Base-by-base conservation (phyloP, 2,797 vertebrate genomes). In the Premnoplex brunnescens region DNA sequence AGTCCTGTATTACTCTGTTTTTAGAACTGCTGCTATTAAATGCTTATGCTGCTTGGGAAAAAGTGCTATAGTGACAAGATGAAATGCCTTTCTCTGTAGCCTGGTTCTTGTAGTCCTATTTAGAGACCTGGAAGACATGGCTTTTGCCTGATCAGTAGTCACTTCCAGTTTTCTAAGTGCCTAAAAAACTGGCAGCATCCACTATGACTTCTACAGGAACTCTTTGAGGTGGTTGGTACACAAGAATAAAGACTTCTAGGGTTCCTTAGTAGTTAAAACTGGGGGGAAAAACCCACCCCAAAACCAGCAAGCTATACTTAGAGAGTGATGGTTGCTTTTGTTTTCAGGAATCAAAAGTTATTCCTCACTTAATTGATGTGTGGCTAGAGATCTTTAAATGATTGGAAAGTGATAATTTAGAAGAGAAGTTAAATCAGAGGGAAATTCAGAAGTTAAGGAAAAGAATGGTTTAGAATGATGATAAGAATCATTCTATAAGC, bases 271-370 rank as follows among this genome's bases (percentile, higher is more conserved):
- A 80, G 77, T 39, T 88, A 20, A 41, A 37, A 8, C 6, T 21
- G 1, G 1, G 9, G 30, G 4, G 2, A 4, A 1, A 5, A n/a
- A 6, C 1, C 6, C 3, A 23, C 28, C 3, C 17, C 17, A 43
- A 59, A 46, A 20, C 0, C 9, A 52, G 24, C 13, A 26, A 49
- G 24, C 2, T 26, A 13, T 41, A 55, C 4, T 13, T 22, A 9
- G 5, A 8, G 15, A 60, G 27, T 19, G 17, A 30, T 71, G 23
- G 23, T 54, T 73, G 7, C 10, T 28, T 56, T 63, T 26, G 60
- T 83, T 71, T 64, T 54, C 32, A 30, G 30, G 8, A 12, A 6
- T 66, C 2, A 15, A 39, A 55, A 55, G 7, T 68, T 39, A 79
- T 10, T 39, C 4, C 21, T 77, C 4, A 3, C 10, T 82, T 63